Evolutionary conservation across 2,888 invertebrate species (phyloP), one percentile per base, ranked within the genome.

Genomic region (Cephus sareptanus): DNA sequence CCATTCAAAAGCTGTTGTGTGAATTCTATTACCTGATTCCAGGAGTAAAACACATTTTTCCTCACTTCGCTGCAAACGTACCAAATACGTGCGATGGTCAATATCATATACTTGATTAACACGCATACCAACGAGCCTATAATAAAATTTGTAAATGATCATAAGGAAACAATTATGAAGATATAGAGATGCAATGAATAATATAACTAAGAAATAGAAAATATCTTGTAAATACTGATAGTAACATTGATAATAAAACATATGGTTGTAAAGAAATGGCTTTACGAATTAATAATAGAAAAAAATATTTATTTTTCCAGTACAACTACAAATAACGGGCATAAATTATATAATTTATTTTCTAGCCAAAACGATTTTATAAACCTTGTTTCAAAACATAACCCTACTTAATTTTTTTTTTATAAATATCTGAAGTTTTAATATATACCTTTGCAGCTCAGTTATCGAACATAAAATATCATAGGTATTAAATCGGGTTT

Each of bases 41-140:
- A 99, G 92, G 11, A 99, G 92, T 40, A 99, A 92, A 13, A 98
- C 94, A 76, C 94, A 94, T 92, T 99, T 99, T 87, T 96, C 95
- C 89, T 98, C 98, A 0, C 95, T 95, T 81, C 96, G 94, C 90
- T 96, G 97, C 69, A 97, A 92, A 75, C 96, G 95, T 83, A 99
- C 96, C 73, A 99, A 94, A 92, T 99, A 99, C 0, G 98, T 98
- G 90, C 97, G 98, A 91, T 96, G 96, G 92, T 99, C 99, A 85
- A 99, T 96, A 91, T 99, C 99, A 92, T 99, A 99, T 69, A 99
- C 95, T 93, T 99, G 99, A 91, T 97, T 96, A 6, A 99, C 98
- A 87, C 99, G 94, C 95, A 98, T 96, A 69, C 99, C 98, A 87
- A 97, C 92, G 79, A 97, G 93, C 85, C 97, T 97, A 89, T 15